Conservation (phyloP, 2,797 vertebrate species). For the Phrynocephalus forsythii region DNA sequence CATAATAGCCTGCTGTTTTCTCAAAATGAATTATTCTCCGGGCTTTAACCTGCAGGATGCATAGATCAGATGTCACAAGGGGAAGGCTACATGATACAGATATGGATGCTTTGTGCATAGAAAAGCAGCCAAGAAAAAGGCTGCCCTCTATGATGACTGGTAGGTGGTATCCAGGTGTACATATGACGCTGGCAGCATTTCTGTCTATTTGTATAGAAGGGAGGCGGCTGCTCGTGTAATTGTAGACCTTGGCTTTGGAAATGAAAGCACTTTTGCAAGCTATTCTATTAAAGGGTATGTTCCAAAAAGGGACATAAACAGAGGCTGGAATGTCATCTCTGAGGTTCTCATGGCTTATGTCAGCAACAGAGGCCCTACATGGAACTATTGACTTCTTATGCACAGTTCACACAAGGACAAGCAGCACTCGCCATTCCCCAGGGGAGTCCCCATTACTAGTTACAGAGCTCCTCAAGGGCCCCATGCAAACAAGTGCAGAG, state of each 20-base stretch:
- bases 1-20: not conserved
- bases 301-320: constrained; percentile 42
- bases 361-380: constrained; percentile 43
- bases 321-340: constrained; percentile 43
- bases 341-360: constrained; percentile 45
- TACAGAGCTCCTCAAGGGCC: constrained; percentile 60
- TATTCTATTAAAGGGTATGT: constrained; percentile 36
- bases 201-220: constrained; percentile 43
- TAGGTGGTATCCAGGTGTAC: constrained; percentile 8
- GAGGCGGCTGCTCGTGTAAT: constrained; percentile 24
- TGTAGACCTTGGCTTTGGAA: constrained; percentile 39
- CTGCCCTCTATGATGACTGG: constrained; percentile 36
- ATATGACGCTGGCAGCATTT: constrained; percentile 23
- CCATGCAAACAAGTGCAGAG: constrained; percentile 12
- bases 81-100: rapidly evolving
- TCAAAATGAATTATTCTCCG: not conserved
- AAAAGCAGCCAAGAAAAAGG: constrained; percentile 40
- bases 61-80: not conserved
- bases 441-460: constrained; percentile 52
- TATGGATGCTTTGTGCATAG: constrained; percentile 3
- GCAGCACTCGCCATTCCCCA: constrained; percentile 44
- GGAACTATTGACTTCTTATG: constrained; percentile 52
- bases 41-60: rapidly evolving
- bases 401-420: constrained; percentile 63
- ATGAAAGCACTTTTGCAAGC: constrained; percentile 33